Percentiles rank a stretch among this genome's conserved stretches.
phyloP scores from a whole-genome alignment of 2,113 vertebrate genomes.

The Octodon degus region DNA sequence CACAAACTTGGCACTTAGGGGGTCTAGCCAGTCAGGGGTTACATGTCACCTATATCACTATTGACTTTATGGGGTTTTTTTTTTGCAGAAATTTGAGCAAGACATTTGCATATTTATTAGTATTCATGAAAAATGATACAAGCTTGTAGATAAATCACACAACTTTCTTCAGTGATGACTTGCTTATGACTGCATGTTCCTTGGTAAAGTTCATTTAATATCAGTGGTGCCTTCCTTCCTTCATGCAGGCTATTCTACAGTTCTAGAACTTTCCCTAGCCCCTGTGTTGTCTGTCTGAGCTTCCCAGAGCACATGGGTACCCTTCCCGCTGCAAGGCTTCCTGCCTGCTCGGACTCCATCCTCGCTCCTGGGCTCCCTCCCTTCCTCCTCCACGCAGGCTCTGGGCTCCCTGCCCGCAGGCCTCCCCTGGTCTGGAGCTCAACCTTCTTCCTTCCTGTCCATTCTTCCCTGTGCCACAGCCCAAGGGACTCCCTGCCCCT shows the following conservation, averaged over 20 bases:
- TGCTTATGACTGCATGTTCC: neutral
- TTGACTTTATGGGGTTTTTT: neutral
- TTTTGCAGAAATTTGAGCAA: neutral
- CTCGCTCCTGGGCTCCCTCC: neutral
- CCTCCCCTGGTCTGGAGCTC: neutral
- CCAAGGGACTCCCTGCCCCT: neutral
- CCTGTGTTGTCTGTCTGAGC: neutral
- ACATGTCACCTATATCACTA: neutral
- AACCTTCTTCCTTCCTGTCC: too few species aligned
- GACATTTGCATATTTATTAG: neutral
- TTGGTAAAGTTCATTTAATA: neutral
- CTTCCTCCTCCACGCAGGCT: too few species aligned
- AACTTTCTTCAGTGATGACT: neutral
- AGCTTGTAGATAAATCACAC: neutral
- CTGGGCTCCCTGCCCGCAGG: neutral
- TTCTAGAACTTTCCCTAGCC: neutral
- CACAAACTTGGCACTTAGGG: neutral
- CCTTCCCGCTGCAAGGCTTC: neutral
- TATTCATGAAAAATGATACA: neutral
- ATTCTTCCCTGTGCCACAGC: neutral
- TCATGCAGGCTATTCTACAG: neutral
- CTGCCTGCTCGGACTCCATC: accelerated
- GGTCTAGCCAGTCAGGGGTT: neutral
- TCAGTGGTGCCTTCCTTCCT: too few species aligned
- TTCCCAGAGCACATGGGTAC: neutral